Evolutionary conservation across 2,888 invertebrate genomes (phyloP), one percentile per base, ranked within the genome.

Genomic region (Stramonita haemastoma): DNA sequence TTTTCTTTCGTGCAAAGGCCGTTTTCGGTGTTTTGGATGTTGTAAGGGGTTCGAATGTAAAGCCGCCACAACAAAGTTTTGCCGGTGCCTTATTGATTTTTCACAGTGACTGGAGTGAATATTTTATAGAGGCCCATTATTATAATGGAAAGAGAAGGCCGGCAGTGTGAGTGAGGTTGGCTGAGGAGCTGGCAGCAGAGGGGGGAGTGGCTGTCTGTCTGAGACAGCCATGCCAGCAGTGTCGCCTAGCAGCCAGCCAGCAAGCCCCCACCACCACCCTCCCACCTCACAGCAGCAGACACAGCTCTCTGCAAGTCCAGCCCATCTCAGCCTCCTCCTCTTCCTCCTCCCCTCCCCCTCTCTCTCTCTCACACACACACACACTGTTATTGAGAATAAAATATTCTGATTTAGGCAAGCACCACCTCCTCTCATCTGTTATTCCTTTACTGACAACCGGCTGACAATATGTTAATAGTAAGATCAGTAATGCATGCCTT

Each of bases 101-200:
- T 89, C 83, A 57, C 36, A 77, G 86, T 84, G 46, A 86, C 81
- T 77, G 84, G 89, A 90, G 91, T 91, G 91, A 92, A 91, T 92
- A 92, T 91, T 92, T 90, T 90, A 91, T 92, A 90, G 90, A 90
- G 90, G 87, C 89, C 84, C 88, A 90, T 88, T 91, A 91, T 91
- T 88, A 91, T 91, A 91, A 91, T 91, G 86, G 88, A 79, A 36
- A 66, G 89, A 86, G 57, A 77, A 91, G 84, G 88, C 89, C 86
- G 90, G 88, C 90, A 91, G 89, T 84, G 87, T 91, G 90, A 90
- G 89, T 89, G 79, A 87, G 86, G 86, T 79, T 60, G 89, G 77
- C 86, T 32, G 66, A n/a, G 34, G 66, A 32, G 85, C 32, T n/a
- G n/a, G n/a, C n/a, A n/a, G n/a, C n/a, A n/a, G n/a, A n/a, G n/a